Evolutionary conservation across 1,140 invertebrate genomes (phyloP).

Genomic region (Bombus confusus): DNA sequence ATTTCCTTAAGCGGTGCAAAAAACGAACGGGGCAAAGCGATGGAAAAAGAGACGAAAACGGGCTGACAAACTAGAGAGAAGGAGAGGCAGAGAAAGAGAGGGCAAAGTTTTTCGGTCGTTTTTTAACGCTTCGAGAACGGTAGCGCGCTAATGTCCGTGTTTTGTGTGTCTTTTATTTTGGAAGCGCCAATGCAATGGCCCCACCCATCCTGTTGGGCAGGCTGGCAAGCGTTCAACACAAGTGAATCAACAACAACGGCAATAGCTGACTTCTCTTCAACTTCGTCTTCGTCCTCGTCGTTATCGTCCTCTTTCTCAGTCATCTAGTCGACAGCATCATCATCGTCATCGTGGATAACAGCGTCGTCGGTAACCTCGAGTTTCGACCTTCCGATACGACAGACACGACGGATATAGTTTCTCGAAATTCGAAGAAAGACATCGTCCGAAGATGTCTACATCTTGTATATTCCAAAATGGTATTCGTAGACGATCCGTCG

Average conservation of each 20-base stretch:
- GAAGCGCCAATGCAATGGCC: constrained; percentile 77
- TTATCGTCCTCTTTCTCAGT: not conserved
- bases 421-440: not conserved
- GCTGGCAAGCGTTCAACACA: constrained; percentile 73
- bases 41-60: not conserved
- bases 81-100: constrained; percentile 36
- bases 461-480: not conserved
- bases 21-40: not conserved
- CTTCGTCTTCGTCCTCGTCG: constrained; percentile 3
- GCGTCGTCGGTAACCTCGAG: not conserved
- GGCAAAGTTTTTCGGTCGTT: constrained; percentile 9
- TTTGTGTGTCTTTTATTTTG: constrained; percentile 80
- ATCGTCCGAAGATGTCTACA: not conserved
- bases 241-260: constrained; percentile 66
- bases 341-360: not conserved
- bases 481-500: too few species aligned
- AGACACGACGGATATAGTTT: not conserved
- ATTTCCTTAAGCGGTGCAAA: not conserved
- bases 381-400: too few species aligned
- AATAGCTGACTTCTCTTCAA: constrained; percentile 42
- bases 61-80: constrained; percentile 17
- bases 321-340: not conserved
- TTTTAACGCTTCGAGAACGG: constrained; percentile 46
- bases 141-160: constrained; percentile 77
- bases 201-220: constrained; percentile 70